These are phyloP conservation scores for Tipula confusa DNA, from an alignment of 2,888 invertebrate species.

Conservation along the genomic window DNA sequence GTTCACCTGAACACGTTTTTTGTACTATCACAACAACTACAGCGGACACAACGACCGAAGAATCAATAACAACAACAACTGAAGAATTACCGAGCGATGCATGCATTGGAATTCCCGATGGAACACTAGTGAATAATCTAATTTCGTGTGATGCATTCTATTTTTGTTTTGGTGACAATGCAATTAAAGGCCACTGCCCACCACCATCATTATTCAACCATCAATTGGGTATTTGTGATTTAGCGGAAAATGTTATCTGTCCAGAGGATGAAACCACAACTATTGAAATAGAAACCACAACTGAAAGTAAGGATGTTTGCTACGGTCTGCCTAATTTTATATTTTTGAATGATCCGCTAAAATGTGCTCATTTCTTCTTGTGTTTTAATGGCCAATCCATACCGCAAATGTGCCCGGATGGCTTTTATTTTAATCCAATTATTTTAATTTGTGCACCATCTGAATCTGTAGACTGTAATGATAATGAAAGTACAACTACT, in stretches of 20 bases:
- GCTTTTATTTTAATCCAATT: slow-evolving; percentile 1
- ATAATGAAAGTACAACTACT: not conserved
- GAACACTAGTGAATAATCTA: not conserved
- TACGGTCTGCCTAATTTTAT: not conserved
- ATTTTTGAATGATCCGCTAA: not conserved
- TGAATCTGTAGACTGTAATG: not conserved
- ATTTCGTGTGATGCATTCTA: not conserved
- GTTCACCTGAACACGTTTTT: not conserved
- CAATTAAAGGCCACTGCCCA: not conserved
- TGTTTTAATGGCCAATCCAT: not conserved
- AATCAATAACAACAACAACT: not conserved
- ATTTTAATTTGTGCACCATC: not conserved
- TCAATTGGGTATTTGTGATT: not conserved
- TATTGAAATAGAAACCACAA: not conserved
- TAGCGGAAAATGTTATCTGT: not conserved
- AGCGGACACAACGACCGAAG: not conserved
- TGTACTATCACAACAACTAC: not conserved
- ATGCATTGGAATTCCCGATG: not conserved
- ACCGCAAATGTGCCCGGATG: not conserved
- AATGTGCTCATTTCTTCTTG: not conserved
- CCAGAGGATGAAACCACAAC: not conserved
- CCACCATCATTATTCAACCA: not conserved
- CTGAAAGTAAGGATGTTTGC: not conserved
- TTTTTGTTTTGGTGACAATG: not conserved
- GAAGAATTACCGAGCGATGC: not conserved